A percentile compares a stretch with the other conserved stretches of the same genome.
Evolutionary conservation across 2,113 vertebrate species (phyloP).

Genomic region (Xyrauchen texanus): DNA sequence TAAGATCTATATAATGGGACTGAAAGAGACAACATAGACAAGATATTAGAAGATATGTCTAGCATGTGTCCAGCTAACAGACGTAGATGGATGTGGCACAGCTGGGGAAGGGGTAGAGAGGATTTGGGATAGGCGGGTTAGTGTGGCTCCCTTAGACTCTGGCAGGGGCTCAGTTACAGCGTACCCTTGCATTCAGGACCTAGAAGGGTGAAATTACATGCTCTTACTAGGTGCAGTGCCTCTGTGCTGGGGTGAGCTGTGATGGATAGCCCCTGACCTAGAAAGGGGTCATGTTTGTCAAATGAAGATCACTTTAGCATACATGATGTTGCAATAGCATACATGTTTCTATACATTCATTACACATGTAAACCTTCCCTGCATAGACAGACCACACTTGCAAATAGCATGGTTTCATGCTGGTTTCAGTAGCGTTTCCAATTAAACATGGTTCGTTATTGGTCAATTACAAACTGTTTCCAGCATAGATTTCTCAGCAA

Average conservation of each 20-base stretch:
- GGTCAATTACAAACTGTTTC: too few species aligned
- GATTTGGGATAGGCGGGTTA: slow-evolving; percentile 5
- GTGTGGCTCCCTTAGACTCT: slow-evolving; percentile 19
- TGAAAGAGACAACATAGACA: too few species aligned
- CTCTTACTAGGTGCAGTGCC: slow-evolving; percentile 32
- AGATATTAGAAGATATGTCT: not conserved
- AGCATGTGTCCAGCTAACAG: not conserved
- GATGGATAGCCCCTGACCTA: slow-evolving; percentile 27
- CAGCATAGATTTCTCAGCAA: too few species aligned
- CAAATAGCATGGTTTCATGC: too few species aligned
- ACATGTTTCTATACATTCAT: not conserved
- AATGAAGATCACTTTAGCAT: not conserved
- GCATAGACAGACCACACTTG: not conserved
- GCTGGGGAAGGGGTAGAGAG: slow-evolving; percentile 43
- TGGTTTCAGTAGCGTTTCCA: too few species aligned
- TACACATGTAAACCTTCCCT: not conserved
- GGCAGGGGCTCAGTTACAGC: not conserved
- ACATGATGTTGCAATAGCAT: not conserved
- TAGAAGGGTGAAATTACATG: slow-evolving; percentile 56
- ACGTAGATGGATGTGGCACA: slow-evolving; percentile 59
- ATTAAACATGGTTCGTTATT: too few species aligned
- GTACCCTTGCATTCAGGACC: slow-evolving; percentile 21
- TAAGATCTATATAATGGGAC: too few species aligned
- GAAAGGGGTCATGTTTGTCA: slow-evolving; percentile 2
- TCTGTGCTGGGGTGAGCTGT: slow-evolving; percentile 19